Evolutionary conservation across 2,888 invertebrate genomes (phyloP), one percentile per base, ranked within the genome.

Genomic region (Artemia sinica): DNA sequence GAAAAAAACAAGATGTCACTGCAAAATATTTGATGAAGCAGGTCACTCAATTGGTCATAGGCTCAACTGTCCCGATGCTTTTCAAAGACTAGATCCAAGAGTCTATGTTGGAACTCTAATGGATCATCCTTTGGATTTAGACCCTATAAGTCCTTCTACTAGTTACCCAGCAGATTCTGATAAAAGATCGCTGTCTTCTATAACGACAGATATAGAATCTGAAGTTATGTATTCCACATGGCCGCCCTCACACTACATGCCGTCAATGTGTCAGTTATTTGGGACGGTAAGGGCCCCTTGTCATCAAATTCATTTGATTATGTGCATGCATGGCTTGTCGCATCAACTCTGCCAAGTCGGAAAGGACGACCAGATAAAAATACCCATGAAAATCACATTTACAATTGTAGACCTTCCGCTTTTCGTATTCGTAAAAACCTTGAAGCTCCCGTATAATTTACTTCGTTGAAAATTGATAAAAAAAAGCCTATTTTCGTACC

Each of bases 281-380:
- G 28, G 66, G 58, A 28, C 50, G 66, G 66, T 58, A 69, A 66
- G 70, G 51, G 13, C 13, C 67, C 58, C 58, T n/a, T n/a, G 8
- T n/a, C 10, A 58, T 58, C 14, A 58, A 66, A 68, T 41, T 58
- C 70, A 8, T 68, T 67, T 68, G 68, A 68, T 68, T 70, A 70
- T 58, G 70, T 70, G n/a, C 70, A 68, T n/a, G 68, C 70, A 9
- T 70, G 70, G 70, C 49, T 70, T 50, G 66, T 69, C 49, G 68
- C 67, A 41, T 69, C 70, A 9, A 68, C 58, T 18, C 18, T 58
- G 58, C 58, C 58, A 14, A 18, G n/a, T n/a, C 58, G 58, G n/a
- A n/a, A 18, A 58, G 14, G 14, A 58, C 58, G 58, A n/a, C 58
- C 58, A 28, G 28, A 28, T 28, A 28, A 28, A 28, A 28, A 28